Base-by-base conservation (phyloP, 2,113 vertebrate genomes). In the Cryptomyrus ogoouensis region DNA sequence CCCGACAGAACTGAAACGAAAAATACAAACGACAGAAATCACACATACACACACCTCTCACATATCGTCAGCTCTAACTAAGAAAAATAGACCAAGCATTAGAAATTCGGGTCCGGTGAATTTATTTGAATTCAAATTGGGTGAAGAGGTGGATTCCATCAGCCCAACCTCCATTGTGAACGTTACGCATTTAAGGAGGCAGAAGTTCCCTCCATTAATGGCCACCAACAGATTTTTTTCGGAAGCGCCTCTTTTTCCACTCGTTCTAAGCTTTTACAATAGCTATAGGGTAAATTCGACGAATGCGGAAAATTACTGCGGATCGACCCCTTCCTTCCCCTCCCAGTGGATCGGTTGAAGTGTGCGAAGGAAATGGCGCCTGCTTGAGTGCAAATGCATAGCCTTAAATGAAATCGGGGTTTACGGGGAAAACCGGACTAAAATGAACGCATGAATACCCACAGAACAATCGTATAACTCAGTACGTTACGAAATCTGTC, bases 361-460 rank as follows among this genome's bases (percentile, higher is more conserved):
- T 35, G 44, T 87, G 84, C n/a, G 21, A 17, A 87, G 49, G 85
- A 87, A 87, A 87, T 87, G 85, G 85, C 85, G 85, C 85, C 85
- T 21, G 49, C 27, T 24, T 53, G 85, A 52, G n/a, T 85, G 83
- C 6, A 35, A 31, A 87, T 87, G 49, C 12, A 31, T 87, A 15
- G n/a, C 10, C 27, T 3, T 52, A 50, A 52, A 47, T 6, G 44
- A 7, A 84, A 47, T 39, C 35, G 39, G 8, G 44, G 0, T 31
- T 80, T 15, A 47, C 19, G 9, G 24, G 80, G 1, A 5, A n/a
- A 84, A 84, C 3, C 6, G 1, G 44, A n/a, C 8, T 83, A 44
- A 46, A 47, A 84, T 21, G 9, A 13, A 10, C 12, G 74, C 35
- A 39, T 12, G 15, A 17, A 31, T 70, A 42, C 35, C 15, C 74